Evolutionary conservation across 2,113 vertebrate species (phyloP), one percentile per base, ranked within the genome.

Genomic region (Copsychus sechellarum): DNA sequence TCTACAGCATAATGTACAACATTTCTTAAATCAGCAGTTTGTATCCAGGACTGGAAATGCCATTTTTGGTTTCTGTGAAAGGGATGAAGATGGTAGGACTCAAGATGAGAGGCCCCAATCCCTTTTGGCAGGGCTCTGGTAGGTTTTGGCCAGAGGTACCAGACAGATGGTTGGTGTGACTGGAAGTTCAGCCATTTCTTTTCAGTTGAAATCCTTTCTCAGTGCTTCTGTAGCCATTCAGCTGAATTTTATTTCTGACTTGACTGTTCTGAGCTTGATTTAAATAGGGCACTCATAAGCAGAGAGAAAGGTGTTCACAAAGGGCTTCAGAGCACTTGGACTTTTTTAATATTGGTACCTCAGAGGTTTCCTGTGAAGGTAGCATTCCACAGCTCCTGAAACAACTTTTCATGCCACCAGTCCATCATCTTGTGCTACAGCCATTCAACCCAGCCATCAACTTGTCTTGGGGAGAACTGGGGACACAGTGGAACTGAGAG

Each of bases 91-190:
- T 40, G 42, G 45, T 57, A 86, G 54, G 38, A 69, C 33, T 73
- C 71, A 69, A 86, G 50, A 76, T 80, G 82, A 88, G 76, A 72
- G 42, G 90, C 17, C 76, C n/a, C 16, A 2, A 6, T 50, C 34
- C 71, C 33, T 88, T 90, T 78, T 93, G 96, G 94, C 95, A 93
- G 47, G 48, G 58, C 33, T 71, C 34, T 86, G 88, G 82, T 57
- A 47, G 38, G 17, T 88, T 95, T 96, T 94, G 92, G 91, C 91
- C 47, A 43, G 54, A 47, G 42, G 42, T 71, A 94, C 51, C 88
- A 81, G 88, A 51, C 92, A 96, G 94, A 92, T 96, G 80, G 92
- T 58, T 90, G 92, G 47, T 81, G 47, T 86, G 76, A 83, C 43
- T 86, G 92, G 88, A 86, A 93, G 64, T 72, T 77, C 51, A 88